Percentiles rank a stretch among this genome's conserved stretches.
Evolutionary conservation across 2,797 vertebrate genomes (phyloP).

Genomic region (Phaenicophaeus curvirostris): DNA sequence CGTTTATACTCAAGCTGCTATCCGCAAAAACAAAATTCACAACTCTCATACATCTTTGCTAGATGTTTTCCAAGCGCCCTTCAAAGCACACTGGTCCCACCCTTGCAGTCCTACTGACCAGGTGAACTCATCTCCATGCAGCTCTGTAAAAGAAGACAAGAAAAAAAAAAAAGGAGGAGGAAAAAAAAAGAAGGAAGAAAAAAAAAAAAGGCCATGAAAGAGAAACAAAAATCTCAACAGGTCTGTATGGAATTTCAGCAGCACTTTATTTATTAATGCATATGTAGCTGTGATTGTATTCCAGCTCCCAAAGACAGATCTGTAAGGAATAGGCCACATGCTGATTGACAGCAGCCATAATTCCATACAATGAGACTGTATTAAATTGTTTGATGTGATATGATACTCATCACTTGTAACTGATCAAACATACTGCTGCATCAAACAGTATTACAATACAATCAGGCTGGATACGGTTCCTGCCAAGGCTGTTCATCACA

Average conservation of each 20-base stretch:
- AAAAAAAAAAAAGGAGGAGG: neutral
- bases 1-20: constrained; percentile 2
- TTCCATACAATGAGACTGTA: constrained; percentile 82
- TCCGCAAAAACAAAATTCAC: neutral
- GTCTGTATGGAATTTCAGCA: constrained; percentile 68
- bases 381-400: constrained; percentile 82
- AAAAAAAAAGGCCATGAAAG: constrained; percentile 49
- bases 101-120: neutral
- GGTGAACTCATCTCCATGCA: neutral
- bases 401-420: constrained; percentile 79
- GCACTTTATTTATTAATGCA: constrained; percentile 78
- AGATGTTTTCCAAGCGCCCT: neutral
- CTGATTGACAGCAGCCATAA: constrained; percentile 84
- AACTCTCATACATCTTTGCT: neutral
- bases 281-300: constrained; percentile 64
- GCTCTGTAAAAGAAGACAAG: neutral
- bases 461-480: constrained; percentile 63
- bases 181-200: neutral
- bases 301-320: constrained; percentile 70
- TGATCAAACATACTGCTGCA: constrained; percentile 79
- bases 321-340: constrained; percentile 74
- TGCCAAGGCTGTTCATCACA: constrained; percentile 69
- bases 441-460: constrained; percentile 76
- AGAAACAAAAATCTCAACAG: constrained; percentile 74
- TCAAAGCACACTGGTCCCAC: neutral